phyloP scores from a whole-genome alignment of 2,797 vertebrate genomes.

The Sebastes reedi region DNA sequence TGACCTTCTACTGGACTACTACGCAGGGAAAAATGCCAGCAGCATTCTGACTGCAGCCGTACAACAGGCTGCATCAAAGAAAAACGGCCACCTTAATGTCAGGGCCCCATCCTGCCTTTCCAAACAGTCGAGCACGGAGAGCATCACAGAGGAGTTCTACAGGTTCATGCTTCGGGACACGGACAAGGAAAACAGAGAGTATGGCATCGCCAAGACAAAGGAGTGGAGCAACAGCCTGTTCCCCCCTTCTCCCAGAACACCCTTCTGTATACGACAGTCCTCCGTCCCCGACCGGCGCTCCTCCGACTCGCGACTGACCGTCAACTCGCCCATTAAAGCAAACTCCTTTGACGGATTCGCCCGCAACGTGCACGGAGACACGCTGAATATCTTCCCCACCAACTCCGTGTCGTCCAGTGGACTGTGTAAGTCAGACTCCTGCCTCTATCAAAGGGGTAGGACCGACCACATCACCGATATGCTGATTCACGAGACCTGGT shows the following conservation, averaged over 20 bases:
- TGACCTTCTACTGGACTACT: slow-evolving; percentile 96
- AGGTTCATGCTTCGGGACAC: slow-evolving; percentile 94
- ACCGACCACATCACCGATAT: slow-evolving; percentile 93
- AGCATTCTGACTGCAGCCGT: slow-evolving; percentile 92
- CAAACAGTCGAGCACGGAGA: slow-evolving; percentile 98
- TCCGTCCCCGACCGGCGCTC: slow-evolving; percentile 90
- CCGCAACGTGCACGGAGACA: slow-evolving; percentile 86
- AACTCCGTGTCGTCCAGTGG: slow-evolving; percentile 83
- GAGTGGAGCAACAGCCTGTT: slow-evolving; percentile 91
- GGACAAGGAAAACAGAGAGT: slow-evolving; percentile 91
- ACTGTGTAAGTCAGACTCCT: slow-evolving; percentile 97
- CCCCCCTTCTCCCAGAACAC: slow-evolving; percentile 85
- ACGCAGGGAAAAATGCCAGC: slow-evolving; percentile 95
- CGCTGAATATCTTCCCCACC: slow-evolving; percentile 84
- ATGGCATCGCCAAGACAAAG: slow-evolving; percentile 83
- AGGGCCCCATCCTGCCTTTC: slow-evolving; percentile 89
- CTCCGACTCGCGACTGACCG: slow-evolving; percentile 89
- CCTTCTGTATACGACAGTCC: slow-evolving; percentile 92
- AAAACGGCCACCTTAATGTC: slow-evolving; percentile 90
- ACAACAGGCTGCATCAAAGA: slow-evolving; percentile 90
- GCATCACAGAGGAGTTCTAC: slow-evolving; percentile 98
- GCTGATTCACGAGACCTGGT: slow-evolving; percentile 97
- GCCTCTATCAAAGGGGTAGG: slow-evolving; percentile 90
- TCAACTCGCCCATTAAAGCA: slow-evolving; percentile 91
- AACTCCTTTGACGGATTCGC: slow-evolving; percentile 96